Percentiles rank a stretch among this genome's conserved stretches.
phyloP scores from a whole-genome alignment of 1,140 invertebrate species.

The Caerostris extrusa region DNA sequence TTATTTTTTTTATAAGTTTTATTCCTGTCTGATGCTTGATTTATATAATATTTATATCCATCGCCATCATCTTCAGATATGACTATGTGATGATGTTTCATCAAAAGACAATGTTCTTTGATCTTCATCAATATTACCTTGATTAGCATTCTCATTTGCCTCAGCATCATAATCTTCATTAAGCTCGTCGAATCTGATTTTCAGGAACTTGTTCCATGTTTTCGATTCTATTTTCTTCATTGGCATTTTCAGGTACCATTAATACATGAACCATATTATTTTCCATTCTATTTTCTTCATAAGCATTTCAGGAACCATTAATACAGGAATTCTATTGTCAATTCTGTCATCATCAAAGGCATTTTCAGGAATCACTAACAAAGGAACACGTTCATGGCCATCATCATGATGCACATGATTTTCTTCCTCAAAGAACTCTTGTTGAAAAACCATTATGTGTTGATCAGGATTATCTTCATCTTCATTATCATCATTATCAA shows the following conservation, averaged over 20 bases:
- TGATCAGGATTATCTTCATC: slow-evolving; percentile 52
- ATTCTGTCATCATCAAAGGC: neutral
- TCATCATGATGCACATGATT: neutral
- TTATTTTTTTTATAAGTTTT: neutral
- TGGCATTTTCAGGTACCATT: neutral
- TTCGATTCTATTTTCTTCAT: slow-evolving; percentile 19
- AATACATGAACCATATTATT: neutral
- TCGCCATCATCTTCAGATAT: neutral
- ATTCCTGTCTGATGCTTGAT: neutral
- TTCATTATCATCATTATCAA: slow-evolving; percentile 26
- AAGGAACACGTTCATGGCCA: neutral
- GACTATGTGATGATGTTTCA: neutral
- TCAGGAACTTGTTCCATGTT: slow-evolving; percentile 25
- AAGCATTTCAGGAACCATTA: slow-evolving; percentile 6
- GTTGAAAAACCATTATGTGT: slow-evolving; percentile 61
- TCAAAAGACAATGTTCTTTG: neutral
- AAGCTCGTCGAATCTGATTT: slow-evolving; percentile 51
- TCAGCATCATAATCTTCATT: slow-evolving; percentile 31
- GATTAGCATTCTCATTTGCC: neutral
- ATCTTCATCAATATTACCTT: neutral
- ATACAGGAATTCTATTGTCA: neutral
- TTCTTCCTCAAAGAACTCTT: slow-evolving; percentile 65
- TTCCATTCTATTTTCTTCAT: slow-evolving; percentile 18
- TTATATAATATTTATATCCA: neutral
- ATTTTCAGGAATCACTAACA: neutral